These are phyloP conservation scores for Drosophila nigricruria DNA, from an alignment of 2,888 invertebrate species.

Conservation along the genomic window DNA sequence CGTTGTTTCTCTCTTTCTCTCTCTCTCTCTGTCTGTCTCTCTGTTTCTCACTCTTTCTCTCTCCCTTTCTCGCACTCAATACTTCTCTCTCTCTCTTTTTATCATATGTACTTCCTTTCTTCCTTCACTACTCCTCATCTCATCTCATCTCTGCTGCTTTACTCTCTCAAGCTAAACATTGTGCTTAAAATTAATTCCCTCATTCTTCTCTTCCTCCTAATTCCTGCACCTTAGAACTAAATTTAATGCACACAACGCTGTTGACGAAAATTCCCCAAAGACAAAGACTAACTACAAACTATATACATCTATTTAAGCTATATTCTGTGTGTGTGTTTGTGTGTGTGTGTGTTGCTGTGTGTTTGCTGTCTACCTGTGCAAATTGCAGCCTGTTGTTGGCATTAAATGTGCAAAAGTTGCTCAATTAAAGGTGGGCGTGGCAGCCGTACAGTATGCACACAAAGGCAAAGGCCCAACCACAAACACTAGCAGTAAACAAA, in stretches of 20 bases:
- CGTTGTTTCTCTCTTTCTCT: background rate
- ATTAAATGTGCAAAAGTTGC: conserved; percentile 24
- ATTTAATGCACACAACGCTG: conserved; percentile 4
- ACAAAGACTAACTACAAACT: conserved; percentile 11
- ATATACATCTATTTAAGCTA: conserved; percentile 3
- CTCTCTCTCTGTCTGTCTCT: background rate
- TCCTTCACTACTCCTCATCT: background rate
- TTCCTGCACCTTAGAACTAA: background rate
- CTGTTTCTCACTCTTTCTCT: background rate
- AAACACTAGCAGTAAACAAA: conserved; percentile 38
- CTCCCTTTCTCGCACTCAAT: background rate
- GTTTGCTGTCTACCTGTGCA: background rate
- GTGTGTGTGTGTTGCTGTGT: background rate
- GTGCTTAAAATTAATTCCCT: background rate
- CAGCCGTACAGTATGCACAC: background rate
- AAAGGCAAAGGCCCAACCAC: conserved; percentile 8
- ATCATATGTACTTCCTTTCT: background rate
- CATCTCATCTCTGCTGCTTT: background rate
- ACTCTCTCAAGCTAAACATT: background rate
- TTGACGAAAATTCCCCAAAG: conserved; percentile 18
- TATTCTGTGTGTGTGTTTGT: background rate
- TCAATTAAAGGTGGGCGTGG: conserved; percentile 11
- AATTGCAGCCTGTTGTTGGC: conserved; percentile 28
- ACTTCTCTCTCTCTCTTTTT: background rate
- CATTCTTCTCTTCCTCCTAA: background rate